Evolutionary conservation across 2,797 vertebrate species (phyloP).

Genomic region (Silurus aristotelis): DNA sequence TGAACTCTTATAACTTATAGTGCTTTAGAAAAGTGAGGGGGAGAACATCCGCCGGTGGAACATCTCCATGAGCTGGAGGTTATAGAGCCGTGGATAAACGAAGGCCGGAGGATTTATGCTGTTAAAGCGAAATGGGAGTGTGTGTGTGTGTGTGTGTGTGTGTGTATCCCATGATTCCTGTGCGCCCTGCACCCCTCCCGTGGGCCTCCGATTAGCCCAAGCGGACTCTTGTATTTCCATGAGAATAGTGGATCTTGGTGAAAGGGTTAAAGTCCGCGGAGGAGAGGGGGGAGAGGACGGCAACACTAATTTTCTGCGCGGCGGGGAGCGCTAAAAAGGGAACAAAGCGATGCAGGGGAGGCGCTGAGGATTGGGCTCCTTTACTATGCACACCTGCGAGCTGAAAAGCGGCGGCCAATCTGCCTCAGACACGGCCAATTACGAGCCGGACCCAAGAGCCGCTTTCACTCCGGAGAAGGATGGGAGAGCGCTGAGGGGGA

Average conservation of each 20-base stretch:
- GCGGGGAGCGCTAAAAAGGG: conserved; percentile 71
- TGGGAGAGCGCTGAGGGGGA: conserved; percentile 52
- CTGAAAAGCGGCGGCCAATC: conserved; percentile 79
- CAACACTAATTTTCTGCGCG: conserved; percentile 81
- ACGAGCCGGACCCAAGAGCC: conserved; percentile 69
- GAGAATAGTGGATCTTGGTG: conserved; percentile 75
- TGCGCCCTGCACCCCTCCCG: conserved; percentile 65
- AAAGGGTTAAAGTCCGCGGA: conserved; percentile 78
- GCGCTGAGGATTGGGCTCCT: conserved; percentile 71
- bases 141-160: too few relatives aligned
- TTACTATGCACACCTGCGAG: conserved; percentile 83
- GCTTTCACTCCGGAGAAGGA: conserved; percentile 64
- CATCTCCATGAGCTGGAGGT: not conserved
- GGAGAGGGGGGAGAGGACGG: conserved; percentile 68
- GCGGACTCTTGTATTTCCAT: conserved; percentile 76
- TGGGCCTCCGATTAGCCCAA: conserved; percentile 77
- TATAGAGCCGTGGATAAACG: not conserved
- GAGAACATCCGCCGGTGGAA: not conserved
- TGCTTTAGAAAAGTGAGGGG: not conserved
- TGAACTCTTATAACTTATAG: not conserved
- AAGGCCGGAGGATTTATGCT: not conserved
- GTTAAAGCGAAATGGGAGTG: conserved; percentile 4
- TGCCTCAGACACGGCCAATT: conserved; percentile 81
- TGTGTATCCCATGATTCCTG: conserved; percentile 10
- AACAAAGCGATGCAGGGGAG: conserved; percentile 79